Conservation (phyloP, 2,113 vertebrate species). For the Myotis brandtii region DNA sequence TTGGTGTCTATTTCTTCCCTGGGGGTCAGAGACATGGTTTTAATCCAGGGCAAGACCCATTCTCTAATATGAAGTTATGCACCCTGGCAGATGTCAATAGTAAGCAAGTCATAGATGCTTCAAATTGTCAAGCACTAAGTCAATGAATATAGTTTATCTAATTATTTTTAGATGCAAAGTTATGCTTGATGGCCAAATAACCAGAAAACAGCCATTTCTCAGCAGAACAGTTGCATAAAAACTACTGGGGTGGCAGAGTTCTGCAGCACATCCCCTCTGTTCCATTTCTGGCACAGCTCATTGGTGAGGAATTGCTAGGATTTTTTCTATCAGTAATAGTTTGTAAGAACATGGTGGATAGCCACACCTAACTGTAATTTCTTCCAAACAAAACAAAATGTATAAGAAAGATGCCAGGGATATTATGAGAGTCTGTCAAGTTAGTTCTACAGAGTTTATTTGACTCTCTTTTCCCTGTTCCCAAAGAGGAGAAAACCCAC, state of each 20-base stretch:
- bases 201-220: constrained; percentile 44
- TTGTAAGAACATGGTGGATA: not conserved
- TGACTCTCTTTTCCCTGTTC: not conserved
- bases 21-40: constrained; percentile 38
- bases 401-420: not conserved
- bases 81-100: not conserved
- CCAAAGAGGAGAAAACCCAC: not conserved
- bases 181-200: constrained; percentile 28
- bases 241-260: constrained; percentile 22
- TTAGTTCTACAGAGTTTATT: not conserved
- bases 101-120: constrained; percentile 45
- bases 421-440: not conserved
- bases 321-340: not conserved
- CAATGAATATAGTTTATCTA: constrained; percentile 6
- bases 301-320: constrained; percentile 35
- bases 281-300: constrained; percentile 28
- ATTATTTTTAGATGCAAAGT: not conserved
- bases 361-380: not conserved
- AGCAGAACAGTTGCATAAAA: constrained; percentile 16
- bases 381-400: not conserved
- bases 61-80: not conserved
- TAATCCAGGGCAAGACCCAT: not conserved
- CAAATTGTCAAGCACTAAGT: constrained; percentile 21
- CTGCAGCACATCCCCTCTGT: not conserved
- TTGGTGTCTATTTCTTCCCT: constrained; percentile 57